Conservation (phyloP, 2,113 vertebrate species). For the Pelecanoides urinatrix region DNA sequence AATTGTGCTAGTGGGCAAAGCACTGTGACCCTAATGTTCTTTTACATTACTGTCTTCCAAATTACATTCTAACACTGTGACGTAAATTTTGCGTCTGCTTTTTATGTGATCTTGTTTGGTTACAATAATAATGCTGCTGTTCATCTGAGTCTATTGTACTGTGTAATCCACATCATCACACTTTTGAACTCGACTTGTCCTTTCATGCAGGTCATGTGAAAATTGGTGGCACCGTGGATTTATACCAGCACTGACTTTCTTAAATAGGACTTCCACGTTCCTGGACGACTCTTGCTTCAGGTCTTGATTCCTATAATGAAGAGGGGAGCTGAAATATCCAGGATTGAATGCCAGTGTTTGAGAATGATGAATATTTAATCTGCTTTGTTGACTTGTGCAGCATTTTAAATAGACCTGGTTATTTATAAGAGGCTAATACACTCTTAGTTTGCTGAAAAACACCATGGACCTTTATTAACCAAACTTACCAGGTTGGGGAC, state of each 20-base stretch:
- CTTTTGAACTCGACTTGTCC: background rate
- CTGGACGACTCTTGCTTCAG: background rate
- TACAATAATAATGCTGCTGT: background rate
- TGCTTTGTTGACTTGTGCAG: background rate
- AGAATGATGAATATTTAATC: background rate
- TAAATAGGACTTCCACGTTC: background rate
- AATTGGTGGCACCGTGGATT: background rate
- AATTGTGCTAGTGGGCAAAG: background rate
- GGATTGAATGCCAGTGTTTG: background rate
- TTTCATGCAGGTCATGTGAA: background rate
- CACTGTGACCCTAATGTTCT: background rate
- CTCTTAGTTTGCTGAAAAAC: background rate
- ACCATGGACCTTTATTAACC: background rate
- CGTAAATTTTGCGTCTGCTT: constrained; percentile 5
- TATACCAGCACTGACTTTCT: background rate
- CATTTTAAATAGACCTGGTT: background rate
- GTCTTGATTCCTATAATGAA: background rate
- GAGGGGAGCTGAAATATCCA: background rate
- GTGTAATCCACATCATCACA: background rate
- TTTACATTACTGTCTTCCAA: background rate
- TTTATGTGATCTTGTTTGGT: background rate
- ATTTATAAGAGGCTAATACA: background rate
- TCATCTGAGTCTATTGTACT: background rate
- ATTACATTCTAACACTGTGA: background rate
- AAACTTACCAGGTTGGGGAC: background rate